These are phyloP conservation scores for Cryptocephalus primarius DNA, from an alignment of 2,888 invertebrate genomes.

Conservation along the genomic window DNA sequence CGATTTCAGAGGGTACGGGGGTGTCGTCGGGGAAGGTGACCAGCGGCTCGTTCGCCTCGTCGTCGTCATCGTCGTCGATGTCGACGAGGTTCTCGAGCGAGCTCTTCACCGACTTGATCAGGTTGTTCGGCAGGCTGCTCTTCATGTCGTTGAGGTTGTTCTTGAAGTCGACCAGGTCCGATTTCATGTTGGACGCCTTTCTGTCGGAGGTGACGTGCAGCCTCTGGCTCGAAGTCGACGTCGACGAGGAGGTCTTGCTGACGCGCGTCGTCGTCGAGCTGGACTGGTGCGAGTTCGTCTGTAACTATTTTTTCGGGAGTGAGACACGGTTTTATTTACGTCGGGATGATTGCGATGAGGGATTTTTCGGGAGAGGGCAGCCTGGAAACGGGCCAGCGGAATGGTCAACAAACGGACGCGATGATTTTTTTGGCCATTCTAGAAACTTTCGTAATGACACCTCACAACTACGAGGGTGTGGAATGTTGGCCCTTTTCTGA, in stretches of 20 bases:
- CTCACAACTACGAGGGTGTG: too few species aligned
- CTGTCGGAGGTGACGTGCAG: slow-evolving; percentile 47
- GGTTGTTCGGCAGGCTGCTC: slow-evolving; percentile 36
- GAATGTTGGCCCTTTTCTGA: too few species aligned
- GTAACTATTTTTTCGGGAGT: slow-evolving; percentile 18
- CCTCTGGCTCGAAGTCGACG: slow-evolving; percentile 27
- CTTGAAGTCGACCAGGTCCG: slow-evolving; percentile 66
- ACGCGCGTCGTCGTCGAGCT: slow-evolving; percentile 47
- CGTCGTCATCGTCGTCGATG: slow-evolving; percentile 36
- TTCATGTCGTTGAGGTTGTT: slow-evolving; percentile 83
- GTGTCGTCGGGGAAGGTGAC: slow-evolving; percentile 78
- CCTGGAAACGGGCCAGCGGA: not conserved
- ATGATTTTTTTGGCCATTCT: too few species aligned
- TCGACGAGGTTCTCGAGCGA: slow-evolving; percentile 74
- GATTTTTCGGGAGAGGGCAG: not conserved
- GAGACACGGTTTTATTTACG: slow-evolving; percentile 24
- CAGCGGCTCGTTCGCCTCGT: slow-evolving; percentile 46
- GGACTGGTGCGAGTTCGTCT: slow-evolving; percentile 48
- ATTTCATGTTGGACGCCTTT: slow-evolving; percentile 74
- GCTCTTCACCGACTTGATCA: slow-evolving; percentile 43
- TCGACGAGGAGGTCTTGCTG: slow-evolving; percentile 45
- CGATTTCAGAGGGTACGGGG: slow-evolving; percentile 46
- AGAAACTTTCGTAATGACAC: too few species aligned
- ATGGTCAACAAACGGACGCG: not conserved
- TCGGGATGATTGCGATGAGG: slow-evolving; percentile 17